Conservation (phyloP, 2,888 invertebrate species). For the Noctua fimbriata region DNA sequence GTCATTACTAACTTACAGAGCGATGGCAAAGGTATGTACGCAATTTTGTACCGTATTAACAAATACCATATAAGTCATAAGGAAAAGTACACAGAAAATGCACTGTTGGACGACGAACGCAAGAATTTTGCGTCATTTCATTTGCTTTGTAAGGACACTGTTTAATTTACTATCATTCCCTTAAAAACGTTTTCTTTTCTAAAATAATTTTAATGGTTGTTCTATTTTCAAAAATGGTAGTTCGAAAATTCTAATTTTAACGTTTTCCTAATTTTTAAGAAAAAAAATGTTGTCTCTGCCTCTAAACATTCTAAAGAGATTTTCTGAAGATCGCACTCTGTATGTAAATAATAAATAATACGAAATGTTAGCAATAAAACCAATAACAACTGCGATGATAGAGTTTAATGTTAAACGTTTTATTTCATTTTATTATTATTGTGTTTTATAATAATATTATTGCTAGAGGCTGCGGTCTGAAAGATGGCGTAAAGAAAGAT, state of each 20-base stretch:
- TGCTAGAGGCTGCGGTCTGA: background rate
- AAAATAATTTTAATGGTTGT: background rate
- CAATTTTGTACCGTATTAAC: too few relatives aligned
- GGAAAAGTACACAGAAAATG: background rate
- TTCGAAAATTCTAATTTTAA: background rate
- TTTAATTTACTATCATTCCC: background rate
- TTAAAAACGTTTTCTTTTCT: background rate
- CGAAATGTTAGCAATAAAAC: slow-evolving; percentile 32
- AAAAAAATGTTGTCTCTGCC: too few relatives aligned
- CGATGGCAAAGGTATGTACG: background rate
- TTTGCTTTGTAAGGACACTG: background rate
- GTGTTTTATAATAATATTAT: slow-evolving; percentile 29
- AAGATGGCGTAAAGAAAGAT: background rate
- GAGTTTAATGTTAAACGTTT: slow-evolving; percentile 45
- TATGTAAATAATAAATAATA: slow-evolving; percentile 44
- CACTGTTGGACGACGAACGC: background rate
- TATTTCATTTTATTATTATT: slow-evolving; percentile 52
- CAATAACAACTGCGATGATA: slow-evolving; percentile 31
- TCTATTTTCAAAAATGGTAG: background rate
- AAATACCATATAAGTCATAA: background rate
- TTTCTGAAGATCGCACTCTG: slow-evolving; percentile 28
- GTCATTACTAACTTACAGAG: background rate
- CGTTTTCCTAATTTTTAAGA: background rate
- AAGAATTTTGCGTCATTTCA: background rate
- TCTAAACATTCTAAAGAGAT: too few relatives aligned